Conservation (phyloP, 2,888 invertebrate species). For the Dastarcus helophoroides region DNA sequence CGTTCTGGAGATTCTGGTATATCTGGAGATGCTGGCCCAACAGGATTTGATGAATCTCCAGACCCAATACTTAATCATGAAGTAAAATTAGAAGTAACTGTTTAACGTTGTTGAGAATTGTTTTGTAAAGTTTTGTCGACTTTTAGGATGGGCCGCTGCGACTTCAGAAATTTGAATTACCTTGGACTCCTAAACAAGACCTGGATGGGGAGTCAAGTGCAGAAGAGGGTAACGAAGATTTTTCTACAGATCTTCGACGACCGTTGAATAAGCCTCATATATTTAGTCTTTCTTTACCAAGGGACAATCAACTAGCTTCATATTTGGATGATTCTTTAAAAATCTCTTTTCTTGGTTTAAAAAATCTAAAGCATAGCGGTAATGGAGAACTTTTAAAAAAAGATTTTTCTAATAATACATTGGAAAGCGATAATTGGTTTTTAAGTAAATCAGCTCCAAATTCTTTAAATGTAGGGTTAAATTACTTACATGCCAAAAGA, state of each 20-base stretch:
- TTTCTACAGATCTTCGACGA: conserved; percentile 16
- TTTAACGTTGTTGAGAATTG: background rate
- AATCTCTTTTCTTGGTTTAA: conserved; percentile 54
- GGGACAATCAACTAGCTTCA: conserved; percentile 44
- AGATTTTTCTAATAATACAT: conserved; percentile 21
- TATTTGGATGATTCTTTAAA: conserved; percentile 51
- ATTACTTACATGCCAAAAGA: conserved; percentile 30
- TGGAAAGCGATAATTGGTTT: conserved; percentile 56
- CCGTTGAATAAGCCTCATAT: conserved; percentile 37
- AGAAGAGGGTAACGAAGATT: conserved; percentile 27
- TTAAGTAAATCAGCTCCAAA: conserved; percentile 70
- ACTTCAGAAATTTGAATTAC: conserved; percentile 18
- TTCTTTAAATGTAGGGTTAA: conserved; percentile 53
- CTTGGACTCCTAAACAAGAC: conserved; percentile 83
- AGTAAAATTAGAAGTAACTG: conserved; percentile 26
- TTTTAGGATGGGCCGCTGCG: too few relatives aligned
- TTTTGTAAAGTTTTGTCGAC: background rate
- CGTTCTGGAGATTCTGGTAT: conserved; percentile 78
- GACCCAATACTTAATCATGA: conserved; percentile 30
- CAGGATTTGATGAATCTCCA: conserved; percentile 41
- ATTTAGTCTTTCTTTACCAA: conserved; percentile 64
- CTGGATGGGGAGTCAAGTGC: conserved; percentile 43
- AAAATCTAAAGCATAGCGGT: conserved; percentile 13
- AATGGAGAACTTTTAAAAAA: too few relatives aligned
- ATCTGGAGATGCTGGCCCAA: conserved; percentile 62